These are phyloP conservation scores for Perdita meconis DNA, from an alignment of 2,888 invertebrate genomes.

Conservation along the genomic window DNA sequence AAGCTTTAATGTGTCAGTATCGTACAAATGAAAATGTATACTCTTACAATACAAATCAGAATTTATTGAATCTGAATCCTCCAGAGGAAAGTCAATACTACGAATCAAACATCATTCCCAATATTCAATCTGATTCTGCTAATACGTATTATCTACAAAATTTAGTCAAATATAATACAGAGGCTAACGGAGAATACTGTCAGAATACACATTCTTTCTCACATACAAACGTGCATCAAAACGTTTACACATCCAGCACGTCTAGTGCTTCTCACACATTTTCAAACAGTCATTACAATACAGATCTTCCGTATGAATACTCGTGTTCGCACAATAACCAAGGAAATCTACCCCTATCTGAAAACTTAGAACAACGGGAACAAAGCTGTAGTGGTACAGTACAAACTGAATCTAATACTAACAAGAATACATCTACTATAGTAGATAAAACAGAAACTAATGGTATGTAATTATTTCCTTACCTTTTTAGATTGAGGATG, in stretches of 20 bases:
- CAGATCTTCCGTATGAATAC: conserved; percentile 54
- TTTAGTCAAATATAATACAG: conserved; percentile 53
- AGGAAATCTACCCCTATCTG: conserved; percentile 29
- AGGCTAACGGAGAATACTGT: conserved; percentile 55
- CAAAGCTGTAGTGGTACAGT: conserved; percentile 23
- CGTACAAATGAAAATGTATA: conserved; percentile 38
- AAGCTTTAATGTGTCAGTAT: conserved; percentile 56
- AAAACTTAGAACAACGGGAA: conserved; percentile 37
- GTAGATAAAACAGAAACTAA: conserved; percentile 43
- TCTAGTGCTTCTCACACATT: conserved; percentile 49
- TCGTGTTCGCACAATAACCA: conserved; percentile 47
- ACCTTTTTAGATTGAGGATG: not conserved
- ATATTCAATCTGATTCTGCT: conserved; percentile 46
- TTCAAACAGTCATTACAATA: conserved; percentile 45
- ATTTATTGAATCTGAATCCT: conserved; percentile 50
- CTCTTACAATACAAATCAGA: conserved; percentile 50
- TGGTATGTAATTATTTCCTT: conserved; percentile 46
- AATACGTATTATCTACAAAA: conserved; percentile 69
- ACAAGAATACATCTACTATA: conserved; percentile 32
- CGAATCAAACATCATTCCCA: conserved; percentile 49
- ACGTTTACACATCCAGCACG: conserved; percentile 39
- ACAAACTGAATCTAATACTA: conserved; percentile 35
- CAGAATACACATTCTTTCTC: conserved; percentile 39
- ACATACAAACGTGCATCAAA: conserved; percentile 42
- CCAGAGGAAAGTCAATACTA: conserved; percentile 58